These are phyloP conservation scores for Aplocera efformata DNA, from an alignment of 2,888 invertebrate species.

Conservation along the genomic window DNA sequence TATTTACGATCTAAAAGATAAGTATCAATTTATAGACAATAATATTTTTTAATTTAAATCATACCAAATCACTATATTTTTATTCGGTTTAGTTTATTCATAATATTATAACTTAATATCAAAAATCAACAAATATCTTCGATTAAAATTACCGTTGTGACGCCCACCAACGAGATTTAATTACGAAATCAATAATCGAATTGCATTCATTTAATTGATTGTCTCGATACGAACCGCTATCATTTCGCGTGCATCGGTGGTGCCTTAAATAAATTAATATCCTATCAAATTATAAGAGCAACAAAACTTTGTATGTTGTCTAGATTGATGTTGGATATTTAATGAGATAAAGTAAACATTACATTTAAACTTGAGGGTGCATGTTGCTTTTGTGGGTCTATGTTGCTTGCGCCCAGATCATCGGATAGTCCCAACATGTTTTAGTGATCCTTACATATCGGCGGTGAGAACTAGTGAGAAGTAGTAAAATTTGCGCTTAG, in stretches of 20 bases:
- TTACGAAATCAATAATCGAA: conserved; percentile 78
- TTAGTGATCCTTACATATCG: too few species aligned
- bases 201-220: conserved; percentile 66
- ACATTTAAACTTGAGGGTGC: too few species aligned
- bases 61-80: not conserved
- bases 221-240: conserved; percentile 45
- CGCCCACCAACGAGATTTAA: conserved; percentile 70
- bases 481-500: too few species aligned
- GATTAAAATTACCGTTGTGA: conserved; percentile 34
- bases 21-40: too few species aligned
- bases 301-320: conserved; percentile 5
- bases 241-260: conserved; percentile 59
- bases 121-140: conserved; percentile 51
- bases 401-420: too few species aligned
- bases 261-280: conserved; percentile 24
- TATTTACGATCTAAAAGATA: too few species aligned
- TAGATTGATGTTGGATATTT: too few species aligned
- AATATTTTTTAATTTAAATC: too few species aligned
- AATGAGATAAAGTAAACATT: too few species aligned
- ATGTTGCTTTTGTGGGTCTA: too few species aligned
- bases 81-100: conserved; percentile 19
- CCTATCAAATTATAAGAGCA: conserved; percentile 9
- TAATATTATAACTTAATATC: conserved; percentile 48
- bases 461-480: too few species aligned
- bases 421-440: too few species aligned